phyloP scores from a whole-genome alignment of 2,113 vertebrate genomes.

The Anguilla rostrata region DNA sequence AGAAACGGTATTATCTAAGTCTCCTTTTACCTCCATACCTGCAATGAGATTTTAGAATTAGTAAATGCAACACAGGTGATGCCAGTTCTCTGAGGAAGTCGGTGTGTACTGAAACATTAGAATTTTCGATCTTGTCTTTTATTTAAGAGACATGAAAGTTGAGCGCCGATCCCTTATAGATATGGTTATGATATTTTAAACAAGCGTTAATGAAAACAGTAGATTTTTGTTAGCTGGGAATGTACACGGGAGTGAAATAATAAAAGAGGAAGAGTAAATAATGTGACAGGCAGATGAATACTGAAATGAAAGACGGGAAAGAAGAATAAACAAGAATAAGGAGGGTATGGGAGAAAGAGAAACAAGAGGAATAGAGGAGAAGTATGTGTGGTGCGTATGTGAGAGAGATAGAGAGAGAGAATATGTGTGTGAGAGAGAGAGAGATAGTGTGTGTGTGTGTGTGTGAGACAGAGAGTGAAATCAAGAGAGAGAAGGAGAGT shows the following conservation, averaged over 20 bases:
- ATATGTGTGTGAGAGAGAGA: no score
- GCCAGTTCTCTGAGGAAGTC: no score
- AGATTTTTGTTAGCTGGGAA: background rate
- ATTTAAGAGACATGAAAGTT: background rate
- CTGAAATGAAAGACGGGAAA: no score
- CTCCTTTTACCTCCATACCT: background rate
- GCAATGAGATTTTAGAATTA: background rate
- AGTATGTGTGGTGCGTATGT: no score
- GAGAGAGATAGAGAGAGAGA: no score
- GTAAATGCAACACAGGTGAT: background rate
- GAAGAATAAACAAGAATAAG: no score
- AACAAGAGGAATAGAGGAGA: no score
- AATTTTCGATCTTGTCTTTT: background rate
- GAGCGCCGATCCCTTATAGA: background rate
- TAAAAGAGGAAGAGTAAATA: background rate
- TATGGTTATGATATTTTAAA: background rate
- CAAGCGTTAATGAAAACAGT: background rate
- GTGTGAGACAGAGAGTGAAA: no score
- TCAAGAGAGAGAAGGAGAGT: no score
- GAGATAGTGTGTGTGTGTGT: no score
- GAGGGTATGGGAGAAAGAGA: no score
- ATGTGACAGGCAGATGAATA: no score
- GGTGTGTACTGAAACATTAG: background rate
- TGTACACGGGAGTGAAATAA: constrained; percentile 9
- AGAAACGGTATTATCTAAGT: background rate